These are phyloP conservation scores for Thyatira batis DNA, from an alignment of 2,888 invertebrate genomes.

Conservation along the genomic window DNA sequence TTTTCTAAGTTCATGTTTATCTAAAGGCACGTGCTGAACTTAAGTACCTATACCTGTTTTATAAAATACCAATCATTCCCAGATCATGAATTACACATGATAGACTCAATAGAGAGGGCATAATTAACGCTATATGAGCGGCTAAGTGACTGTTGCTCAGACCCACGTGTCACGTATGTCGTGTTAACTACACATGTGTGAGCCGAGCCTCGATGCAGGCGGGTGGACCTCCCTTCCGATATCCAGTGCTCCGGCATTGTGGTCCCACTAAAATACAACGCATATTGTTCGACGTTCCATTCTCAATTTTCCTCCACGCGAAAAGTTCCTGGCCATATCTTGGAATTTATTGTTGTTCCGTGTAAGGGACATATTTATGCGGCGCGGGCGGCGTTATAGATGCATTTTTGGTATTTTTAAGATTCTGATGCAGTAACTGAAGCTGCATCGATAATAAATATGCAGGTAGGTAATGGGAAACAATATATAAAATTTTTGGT, in stretches of 20 bases:
- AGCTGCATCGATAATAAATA: background rate
- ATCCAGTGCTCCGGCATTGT: slow-evolving; percentile 19
- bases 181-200: slow-evolving; percentile 2
- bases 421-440: background rate
- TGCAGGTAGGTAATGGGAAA: too few relatives aligned
- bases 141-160: background rate
- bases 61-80: too few relatives aligned
- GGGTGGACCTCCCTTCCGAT: slow-evolving; percentile 12
- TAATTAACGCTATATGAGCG: slow-evolving; percentile 3
- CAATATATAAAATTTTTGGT: too few relatives aligned
- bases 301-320: slow-evolving; percentile 24
- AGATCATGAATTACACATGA: too few relatives aligned
- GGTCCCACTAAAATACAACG: slow-evolving; percentile 15
- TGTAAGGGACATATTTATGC: slow-evolving; percentile 16
- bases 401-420: background rate
- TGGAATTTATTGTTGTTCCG: slow-evolving; percentile 21
- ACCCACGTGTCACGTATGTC: background rate
- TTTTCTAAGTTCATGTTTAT: too few relatives aligned
- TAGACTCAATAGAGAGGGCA: too few relatives aligned
- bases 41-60: too few relatives aligned
- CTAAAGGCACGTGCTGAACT: too few relatives aligned
- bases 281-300: slow-evolving; percentile 25
- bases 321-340: slow-evolving; percentile 25
- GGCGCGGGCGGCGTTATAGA: background rate
- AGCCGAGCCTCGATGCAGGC: background rate